Percentiles rank a stretch among this genome's conserved stretches.
phyloP scores from a whole-genome alignment of 1,140 invertebrate genomes.

The Nylanderia fulva region DNA sequence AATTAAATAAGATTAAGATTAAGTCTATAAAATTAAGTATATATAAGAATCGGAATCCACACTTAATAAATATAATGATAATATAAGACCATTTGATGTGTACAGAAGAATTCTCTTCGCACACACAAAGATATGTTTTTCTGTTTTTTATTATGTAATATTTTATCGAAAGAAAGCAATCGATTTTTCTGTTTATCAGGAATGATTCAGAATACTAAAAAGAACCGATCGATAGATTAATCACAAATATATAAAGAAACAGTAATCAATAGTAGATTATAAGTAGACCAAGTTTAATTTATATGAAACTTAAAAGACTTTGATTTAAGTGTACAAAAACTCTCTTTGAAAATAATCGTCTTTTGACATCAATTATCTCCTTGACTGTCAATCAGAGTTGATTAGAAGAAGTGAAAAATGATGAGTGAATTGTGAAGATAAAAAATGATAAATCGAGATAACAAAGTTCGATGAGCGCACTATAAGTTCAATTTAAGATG shows the following conservation, averaged over 20 bases:
- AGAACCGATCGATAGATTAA: background rate
- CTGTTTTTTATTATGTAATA: no score
- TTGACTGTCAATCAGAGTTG: background rate
- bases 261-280: background rate
- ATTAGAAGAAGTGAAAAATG: background rate
- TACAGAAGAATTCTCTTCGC: no score
- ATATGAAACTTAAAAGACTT: slow-evolving; percentile 6
- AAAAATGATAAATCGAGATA: background rate
- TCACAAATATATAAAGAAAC: background rate
- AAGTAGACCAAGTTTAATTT: background rate
- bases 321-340: background rate
- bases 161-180: no score
- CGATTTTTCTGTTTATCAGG: background rate
- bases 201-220: background rate
- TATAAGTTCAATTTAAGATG: background rate
- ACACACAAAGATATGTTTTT: no score
- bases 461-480: background rate
- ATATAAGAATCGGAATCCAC: no score
- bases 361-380: background rate
- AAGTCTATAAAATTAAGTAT: no score
- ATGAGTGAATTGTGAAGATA: background rate
- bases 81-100: no score
- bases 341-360: background rate
- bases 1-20: no score
- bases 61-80: no score